Base-by-base conservation (phyloP, 2,888 invertebrate species). In the Dugesia japonica region DNA sequence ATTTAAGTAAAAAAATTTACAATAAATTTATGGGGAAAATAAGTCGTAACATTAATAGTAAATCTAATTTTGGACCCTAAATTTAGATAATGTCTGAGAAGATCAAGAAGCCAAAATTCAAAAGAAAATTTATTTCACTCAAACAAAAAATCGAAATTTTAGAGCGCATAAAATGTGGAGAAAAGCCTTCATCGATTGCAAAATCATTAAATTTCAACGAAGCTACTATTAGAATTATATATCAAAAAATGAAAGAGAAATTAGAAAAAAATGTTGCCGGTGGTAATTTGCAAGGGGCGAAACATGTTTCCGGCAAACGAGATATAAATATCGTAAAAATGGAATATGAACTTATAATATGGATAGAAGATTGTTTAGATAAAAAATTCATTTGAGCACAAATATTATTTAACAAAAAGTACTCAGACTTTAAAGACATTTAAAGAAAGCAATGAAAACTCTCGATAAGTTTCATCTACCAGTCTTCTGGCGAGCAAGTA, bases 311-410 rank as follows among this genome's bases (percentile, higher is more conserved):
- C 20, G 20, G 56, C 56, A 56, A 56, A 56, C 9, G n/a, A 56
- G 56, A 56, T 23, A 56, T 56, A 13, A 56, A 56, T n/a, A 56
- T 56, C 56, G 56, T 56, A 13, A n/a, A 31, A 56, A 56, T 56
- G 23, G 20, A 56, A 56, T 23, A 56, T 23, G 56, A 4, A 9
- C 56, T 56, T 56, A 56, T 56, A 56, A 56, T 56, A 56, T 56
- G 56, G 56, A 56, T n/a, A 56, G 56, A 56, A 56, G 56, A 56
- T 56, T 56, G 56, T 23, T 56, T 56, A 56, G 56, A 56, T 56
- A 56, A 56, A 56, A 23, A 56, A 56, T n/a, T n/a, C 56, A 4
- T 56, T 56, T 56, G 56, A 56, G n/a, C 56, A 56, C 56, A 56
- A 56, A 56, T 56, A 56, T 56, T 56, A 56, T 56, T 56, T 9